These are phyloP conservation scores for Narcine bancroftii DNA, from an alignment of 2,113 vertebrate species.

Conservation along the genomic window DNA sequence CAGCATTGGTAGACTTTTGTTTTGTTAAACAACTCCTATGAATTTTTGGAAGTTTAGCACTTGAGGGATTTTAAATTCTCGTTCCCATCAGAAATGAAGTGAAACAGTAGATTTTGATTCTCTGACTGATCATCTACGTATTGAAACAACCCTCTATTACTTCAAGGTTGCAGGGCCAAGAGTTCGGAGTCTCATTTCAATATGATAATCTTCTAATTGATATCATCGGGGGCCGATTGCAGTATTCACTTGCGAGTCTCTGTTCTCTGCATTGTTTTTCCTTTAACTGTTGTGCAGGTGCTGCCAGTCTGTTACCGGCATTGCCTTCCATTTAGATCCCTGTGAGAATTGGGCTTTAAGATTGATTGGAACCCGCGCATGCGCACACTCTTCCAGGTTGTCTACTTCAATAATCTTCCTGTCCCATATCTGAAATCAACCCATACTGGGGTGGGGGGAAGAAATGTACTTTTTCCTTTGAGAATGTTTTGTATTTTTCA, in stretches of 20 bases:
- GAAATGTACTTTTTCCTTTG: neutral
- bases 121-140: neutral
- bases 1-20: too few species aligned
- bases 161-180: neutral
- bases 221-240: neutral
- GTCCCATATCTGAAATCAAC: neutral
- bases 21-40: too few species aligned
- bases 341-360: neutral
- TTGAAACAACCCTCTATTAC: too few species aligned
- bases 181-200: neutral
- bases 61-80: neutral
- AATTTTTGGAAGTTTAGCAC: neutral
- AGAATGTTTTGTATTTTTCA: neutral
- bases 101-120: neutral
- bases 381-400: neutral
- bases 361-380: neutral
- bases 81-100: neutral
- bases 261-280: neutral
- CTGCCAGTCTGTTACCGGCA: neutral
- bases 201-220: neutral
- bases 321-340: neutral
- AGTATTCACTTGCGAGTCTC: neutral
- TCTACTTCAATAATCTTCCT: neutral
- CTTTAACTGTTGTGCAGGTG: neutral
- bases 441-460: too few species aligned